phyloP scores from a whole-genome alignment of 2,113 vertebrate species.

The Hippocampus zosterae region DNA sequence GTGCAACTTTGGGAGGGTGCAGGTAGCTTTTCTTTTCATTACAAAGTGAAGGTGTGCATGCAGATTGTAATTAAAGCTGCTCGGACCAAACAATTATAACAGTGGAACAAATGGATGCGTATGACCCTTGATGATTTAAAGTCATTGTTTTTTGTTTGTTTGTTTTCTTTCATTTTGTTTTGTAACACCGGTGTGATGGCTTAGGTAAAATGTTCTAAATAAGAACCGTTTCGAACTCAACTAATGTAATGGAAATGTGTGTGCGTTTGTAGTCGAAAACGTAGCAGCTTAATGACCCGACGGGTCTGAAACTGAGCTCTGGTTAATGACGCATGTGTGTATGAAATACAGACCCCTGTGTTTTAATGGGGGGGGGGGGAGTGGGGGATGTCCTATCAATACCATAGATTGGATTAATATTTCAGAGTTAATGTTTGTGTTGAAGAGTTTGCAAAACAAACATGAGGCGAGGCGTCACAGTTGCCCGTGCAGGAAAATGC shows the following conservation, averaged over 20 bases:
- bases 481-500: conserved; percentile 75
- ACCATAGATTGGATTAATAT: conserved; percentile 78
- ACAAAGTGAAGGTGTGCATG: too few relatives aligned
- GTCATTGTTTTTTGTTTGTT: not conserved
- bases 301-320: conserved; percentile 67
- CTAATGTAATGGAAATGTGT: conserved; percentile 19
- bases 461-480: conserved; percentile 73
- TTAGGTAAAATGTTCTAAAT: not conserved
- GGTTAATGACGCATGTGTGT: conserved; percentile 75
- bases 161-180: not conserved
- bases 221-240: conserved; percentile 5
- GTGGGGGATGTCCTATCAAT: conserved; percentile 70
- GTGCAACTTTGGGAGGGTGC: too few relatives aligned
- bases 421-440: conserved; percentile 82
- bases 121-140: not conserved
- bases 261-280: conserved; percentile 14
- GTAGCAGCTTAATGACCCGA: conserved; percentile 71
- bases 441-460: conserved; percentile 78
- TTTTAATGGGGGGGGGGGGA: conserved; percentile 54
- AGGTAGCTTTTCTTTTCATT: too few relatives aligned
- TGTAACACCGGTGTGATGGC: not conserved
- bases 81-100: not conserved
- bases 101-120: not conserved
- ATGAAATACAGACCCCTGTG: conserved; percentile 64
- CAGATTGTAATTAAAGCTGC: not conserved